Conservation (phyloP, 2,113 vertebrate species). For the Macroglossus sobrinus region DNA sequence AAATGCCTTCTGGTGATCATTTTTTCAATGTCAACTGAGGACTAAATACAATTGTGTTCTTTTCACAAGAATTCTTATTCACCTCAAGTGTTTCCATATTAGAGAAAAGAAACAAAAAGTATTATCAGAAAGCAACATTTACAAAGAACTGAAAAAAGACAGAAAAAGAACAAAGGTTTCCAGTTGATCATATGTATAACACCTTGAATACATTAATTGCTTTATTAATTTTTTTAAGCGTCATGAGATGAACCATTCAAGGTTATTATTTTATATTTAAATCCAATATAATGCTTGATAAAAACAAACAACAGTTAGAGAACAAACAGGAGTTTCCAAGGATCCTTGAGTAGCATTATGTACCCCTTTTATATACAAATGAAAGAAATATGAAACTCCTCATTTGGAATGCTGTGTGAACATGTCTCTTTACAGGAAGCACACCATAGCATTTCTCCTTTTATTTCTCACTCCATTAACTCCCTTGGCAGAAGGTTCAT, state of each 20-base stretch:
- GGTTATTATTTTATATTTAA: background rate
- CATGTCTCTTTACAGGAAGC: background rate
- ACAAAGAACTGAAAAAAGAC: background rate
- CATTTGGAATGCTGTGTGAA: background rate
- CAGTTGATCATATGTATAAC: background rate
- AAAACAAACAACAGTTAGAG: background rate
- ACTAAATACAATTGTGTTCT: background rate
- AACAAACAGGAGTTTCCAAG: background rate
- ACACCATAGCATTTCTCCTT: background rate
- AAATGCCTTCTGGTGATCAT: background rate
- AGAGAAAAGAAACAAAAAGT: background rate
- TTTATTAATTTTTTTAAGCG: background rate
- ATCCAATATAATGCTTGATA: background rate
- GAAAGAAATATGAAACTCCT: background rate
- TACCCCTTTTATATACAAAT: background rate
- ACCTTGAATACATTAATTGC: background rate
- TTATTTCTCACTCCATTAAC: conserved; percentile 33
- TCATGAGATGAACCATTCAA: background rate
- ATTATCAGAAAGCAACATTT: background rate
- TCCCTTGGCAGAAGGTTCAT: background rate
- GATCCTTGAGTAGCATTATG: background rate
- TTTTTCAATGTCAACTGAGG: background rate
- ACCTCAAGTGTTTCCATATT: background rate
- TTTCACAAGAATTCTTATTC: background rate
- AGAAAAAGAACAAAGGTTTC: background rate